phyloP scores from a whole-genome alignment of 35 echinoderm and acorn worm genomes.

The Apostichopus parvimensis region DNA sequence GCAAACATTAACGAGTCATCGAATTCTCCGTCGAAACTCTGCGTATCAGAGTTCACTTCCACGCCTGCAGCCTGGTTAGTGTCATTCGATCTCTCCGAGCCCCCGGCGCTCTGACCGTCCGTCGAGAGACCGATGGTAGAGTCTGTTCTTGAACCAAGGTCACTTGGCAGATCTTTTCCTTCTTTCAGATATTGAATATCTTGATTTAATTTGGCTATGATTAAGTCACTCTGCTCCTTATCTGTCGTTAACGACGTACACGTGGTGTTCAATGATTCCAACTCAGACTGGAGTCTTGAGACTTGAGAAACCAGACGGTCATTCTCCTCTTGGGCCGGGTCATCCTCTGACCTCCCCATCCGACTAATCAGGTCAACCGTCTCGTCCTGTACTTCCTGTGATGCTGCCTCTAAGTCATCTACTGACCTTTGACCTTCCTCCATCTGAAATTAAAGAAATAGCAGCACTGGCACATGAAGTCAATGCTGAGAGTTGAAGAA shows the following conservation, averaged over 20 bases:
- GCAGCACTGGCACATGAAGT: too few relatives aligned
- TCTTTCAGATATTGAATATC: conserved; percentile 54
- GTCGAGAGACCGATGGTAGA: conserved; percentile 4
- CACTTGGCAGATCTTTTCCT: conserved; percentile 27
- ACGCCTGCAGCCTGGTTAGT: conserved; percentile 17
- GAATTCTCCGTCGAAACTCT: conserved; percentile 98
- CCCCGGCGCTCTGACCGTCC: background rate
- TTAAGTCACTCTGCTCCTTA: conserved; percentile 69
- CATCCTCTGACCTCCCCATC: conserved; percentile 71
- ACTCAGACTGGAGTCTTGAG: conserved; percentile 59
- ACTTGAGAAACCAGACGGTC: conserved; percentile 64
- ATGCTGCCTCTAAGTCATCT: conserved; percentile 70
- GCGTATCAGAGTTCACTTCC: conserved; percentile 70
- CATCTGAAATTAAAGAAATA: conserved; percentile 58
- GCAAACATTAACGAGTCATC: conserved; percentile 97
- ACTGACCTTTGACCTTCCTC: conserved; percentile 79
- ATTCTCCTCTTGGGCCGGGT: conserved; percentile 73
- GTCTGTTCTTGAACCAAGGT: conserved; percentile 30
- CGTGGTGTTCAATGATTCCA: conserved; percentile 61
- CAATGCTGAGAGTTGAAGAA: too few relatives aligned
- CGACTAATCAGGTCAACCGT: conserved; percentile 67
- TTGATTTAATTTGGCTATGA: conserved; percentile 76
- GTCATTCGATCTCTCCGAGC: conserved; percentile 9
- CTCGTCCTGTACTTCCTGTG: conserved; percentile 57
- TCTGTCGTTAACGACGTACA: conserved; percentile 67